Evolutionary conservation across 1,140 invertebrate genomes (phyloP), one percentile per base, ranked within the genome.

Genomic region (Plectus sambesii): DNA sequence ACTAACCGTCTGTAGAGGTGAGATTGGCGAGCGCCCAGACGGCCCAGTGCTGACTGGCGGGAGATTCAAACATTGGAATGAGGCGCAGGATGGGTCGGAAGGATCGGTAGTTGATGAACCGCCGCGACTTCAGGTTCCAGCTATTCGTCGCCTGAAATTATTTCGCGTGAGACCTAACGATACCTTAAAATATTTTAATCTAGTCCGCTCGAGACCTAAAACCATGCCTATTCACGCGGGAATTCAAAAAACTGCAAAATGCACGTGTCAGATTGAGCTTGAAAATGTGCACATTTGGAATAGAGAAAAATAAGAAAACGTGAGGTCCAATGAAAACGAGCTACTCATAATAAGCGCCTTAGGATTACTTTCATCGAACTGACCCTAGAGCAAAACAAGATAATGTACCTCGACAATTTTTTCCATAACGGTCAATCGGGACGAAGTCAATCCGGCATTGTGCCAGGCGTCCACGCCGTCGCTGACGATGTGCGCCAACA

Each of bases 11-110:
- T 3, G 63, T 66, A 9, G 65, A 59, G 6, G 88, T 96, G 17
- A 97, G 77, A 75, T 97, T 97, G 25, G 88, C 87, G 30, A 97
- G 74, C 4, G 89, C 92, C 90, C 90, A 97, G n/a, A 61, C 56
- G 2, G 51, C 63, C 62, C 62, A 65, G 25, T 56, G 47, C 24
- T 66, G 63, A 24, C 50, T 53, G 9, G 63, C 63, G 19, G 29
- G 38, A 3, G 65, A 54, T 26, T 66, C 45, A 42, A 51, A 66
- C 20, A 56, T 44, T 4, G 65, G 61, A 20, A 66, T 22, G 4
- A 66, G 54, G 6, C 56, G 27, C 2, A 65, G 46, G 22, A 66
- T 66, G 8, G 63, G 63, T 25, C 55, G 56, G 51, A 66, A 66
- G 5, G 62, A 77, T 72, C 87, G 80, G 70, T 97, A 97, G 73